phyloP scores from a whole-genome alignment of 2,797 vertebrate genomes.

The Lithobates pipiens region DNA sequence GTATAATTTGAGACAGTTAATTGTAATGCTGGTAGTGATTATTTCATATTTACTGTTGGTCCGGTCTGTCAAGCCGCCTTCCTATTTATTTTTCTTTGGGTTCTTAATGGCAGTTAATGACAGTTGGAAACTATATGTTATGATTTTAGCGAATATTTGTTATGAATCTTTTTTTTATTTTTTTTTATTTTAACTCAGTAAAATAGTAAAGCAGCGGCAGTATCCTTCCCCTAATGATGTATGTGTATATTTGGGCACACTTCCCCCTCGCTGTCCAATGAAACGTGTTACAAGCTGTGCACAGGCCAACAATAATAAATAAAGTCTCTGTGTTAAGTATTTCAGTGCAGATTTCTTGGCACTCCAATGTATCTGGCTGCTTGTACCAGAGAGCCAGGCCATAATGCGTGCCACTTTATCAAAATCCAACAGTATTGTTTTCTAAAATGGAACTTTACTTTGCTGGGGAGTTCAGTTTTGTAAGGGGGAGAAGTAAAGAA shows the following conservation, averaged over 20 bases:
- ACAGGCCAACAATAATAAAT: slow-evolving; percentile 53
- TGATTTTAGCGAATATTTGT: slow-evolving; percentile 53
- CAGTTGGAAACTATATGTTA: slow-evolving; percentile 46
- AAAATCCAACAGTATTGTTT: neutral
- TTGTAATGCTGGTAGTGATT: slow-evolving; percentile 19
- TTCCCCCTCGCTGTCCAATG: slow-evolving; percentile 30
- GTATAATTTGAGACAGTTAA: slow-evolving; percentile 1
- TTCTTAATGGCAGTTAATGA: slow-evolving; percentile 18
- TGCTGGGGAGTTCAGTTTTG: too few relatives aligned
- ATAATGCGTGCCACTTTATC: slow-evolving; percentile 37
- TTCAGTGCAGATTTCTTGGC: slow-evolving; percentile 35
- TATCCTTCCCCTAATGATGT: slow-evolving; percentile 39
- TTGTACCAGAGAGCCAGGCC: slow-evolving; percentile 16
- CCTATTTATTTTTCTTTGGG: slow-evolving; percentile 46
- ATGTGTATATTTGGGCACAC: slow-evolving; percentile 37
- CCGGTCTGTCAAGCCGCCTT: neutral
- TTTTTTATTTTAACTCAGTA: neutral
- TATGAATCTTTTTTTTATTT: slow-evolving; percentile 31
- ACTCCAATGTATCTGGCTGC: slow-evolving; percentile 14
- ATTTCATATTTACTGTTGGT: slow-evolving; percentile 52
- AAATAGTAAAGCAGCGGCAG: slow-evolving; percentile 36
- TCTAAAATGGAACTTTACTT: neutral
- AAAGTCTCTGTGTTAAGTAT: slow-evolving; percentile 51
- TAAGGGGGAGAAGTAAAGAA: too few relatives aligned
- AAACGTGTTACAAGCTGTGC: slow-evolving; percentile 47